Base-by-base conservation (phyloP, 2,888 invertebrate species). In the Drosophila mimetica region DNA sequence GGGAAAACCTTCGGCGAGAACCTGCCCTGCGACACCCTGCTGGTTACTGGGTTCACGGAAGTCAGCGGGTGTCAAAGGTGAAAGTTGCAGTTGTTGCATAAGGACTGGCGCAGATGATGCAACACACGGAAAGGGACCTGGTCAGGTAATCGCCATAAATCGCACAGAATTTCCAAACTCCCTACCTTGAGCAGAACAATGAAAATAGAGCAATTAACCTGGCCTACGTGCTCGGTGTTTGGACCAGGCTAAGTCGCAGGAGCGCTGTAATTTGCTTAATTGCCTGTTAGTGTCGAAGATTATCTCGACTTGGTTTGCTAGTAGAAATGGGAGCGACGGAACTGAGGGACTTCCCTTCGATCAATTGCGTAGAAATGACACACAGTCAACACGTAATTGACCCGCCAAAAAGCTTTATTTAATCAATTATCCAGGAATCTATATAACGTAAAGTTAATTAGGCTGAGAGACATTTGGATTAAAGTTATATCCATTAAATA, bases 171-270 rank as follows among this genome's bases (percentile, higher is more conserved):
- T 14, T n/a, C 44, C 36, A 46, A 30, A 13, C 28, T 18, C 13
- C 13, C 53, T 20, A 7, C 39, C 47, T 48, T 34, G 42, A 16
- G 57, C 30, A 20, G 2, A 34, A 8, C 57, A 50, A 32, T 65
- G 75, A 67, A 85, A 83, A 80, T 80, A 80, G 78, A 82, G 86
- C 71, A 80, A 82, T 82, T 82, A 82, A 71, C 86, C 84, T 83
- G 76, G 78, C 44, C 80, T 83, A 86, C 82, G 82, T 86, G 82
- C 59, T 51, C 51, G 67, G 37, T 41, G 37, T 20, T 34, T 48
- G 14, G 32, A 20, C 71, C 58, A 52, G 54, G 52, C 41, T 50
- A 58, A 63, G 36, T 42, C 28, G 13, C 41, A 47, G 47, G 41
- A 47, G 53, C 64, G 58, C 74, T 36, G 50, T 58, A 52, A 60